Percentiles rank a stretch among this genome's conserved stretches.
These are phyloP conservation scores for Macaria liturata DNA, from an alignment of 2,888 invertebrate genomes.

Conservation along the genomic window DNA sequence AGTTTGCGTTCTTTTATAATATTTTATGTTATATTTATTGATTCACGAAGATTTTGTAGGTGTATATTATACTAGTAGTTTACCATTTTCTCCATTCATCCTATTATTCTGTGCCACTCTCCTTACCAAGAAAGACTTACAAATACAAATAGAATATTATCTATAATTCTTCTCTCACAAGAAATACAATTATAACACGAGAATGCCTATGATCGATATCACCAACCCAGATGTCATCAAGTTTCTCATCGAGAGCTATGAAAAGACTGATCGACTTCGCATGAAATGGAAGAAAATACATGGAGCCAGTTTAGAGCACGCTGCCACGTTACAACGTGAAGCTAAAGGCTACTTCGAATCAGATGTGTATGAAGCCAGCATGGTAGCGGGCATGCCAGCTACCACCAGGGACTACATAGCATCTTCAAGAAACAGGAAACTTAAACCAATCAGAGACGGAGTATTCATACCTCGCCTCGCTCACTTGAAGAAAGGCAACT, in stretches of 20 bases:
- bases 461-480: conserved; percentile 36
- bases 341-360: conserved; percentile 46
- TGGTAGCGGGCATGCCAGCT: conserved; percentile 40
- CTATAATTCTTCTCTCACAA: neutral
- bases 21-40: too few species aligned
- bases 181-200: conserved; percentile 8
- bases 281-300: conserved; percentile 49
- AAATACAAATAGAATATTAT: too few species aligned
- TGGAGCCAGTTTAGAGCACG: conserved; percentile 40
- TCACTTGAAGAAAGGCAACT: conserved; percentile 46
- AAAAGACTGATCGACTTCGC: conserved; percentile 50
- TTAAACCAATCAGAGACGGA: conserved; percentile 42
- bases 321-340: conserved; percentile 45
- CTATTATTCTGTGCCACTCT: too few species aligned
- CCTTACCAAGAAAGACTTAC: too few species aligned
- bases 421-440: conserved; percentile 40
- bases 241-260: conserved; percentile 54
- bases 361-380: conserved; percentile 35
- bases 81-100: too few species aligned
- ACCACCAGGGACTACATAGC: conserved; percentile 43
- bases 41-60: too few species aligned
- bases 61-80: too few species aligned
- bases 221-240: conserved; percentile 52
- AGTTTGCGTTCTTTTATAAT: too few species aligned
- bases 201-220: conserved; percentile 52